Evolutionary conservation across 2,797 vertebrate species (phyloP).

Genomic region (Pelochelys cantorii): DNA sequence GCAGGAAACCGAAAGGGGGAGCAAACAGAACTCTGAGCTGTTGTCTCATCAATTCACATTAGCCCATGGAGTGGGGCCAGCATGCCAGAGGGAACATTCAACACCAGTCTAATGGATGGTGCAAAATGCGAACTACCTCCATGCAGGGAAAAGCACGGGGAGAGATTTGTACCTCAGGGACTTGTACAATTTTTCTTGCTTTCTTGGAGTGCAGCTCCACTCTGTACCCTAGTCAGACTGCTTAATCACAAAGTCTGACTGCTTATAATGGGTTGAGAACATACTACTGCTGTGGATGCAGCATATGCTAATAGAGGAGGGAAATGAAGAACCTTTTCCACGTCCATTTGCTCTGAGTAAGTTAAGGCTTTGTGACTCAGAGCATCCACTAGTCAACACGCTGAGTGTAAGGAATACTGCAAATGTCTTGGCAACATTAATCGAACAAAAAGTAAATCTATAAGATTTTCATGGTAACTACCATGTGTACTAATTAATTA

Average conservation of each 20-base stretch:
- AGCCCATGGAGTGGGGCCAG: background rate
- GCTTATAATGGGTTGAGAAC: background rate
- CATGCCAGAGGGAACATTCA: background rate
- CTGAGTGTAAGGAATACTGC: background rate
- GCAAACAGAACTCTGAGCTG: background rate
- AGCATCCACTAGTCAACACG: background rate
- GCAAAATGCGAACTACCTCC: background rate
- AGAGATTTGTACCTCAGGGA: slow-evolving; percentile 1
- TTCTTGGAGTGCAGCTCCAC: slow-evolving; percentile 24
- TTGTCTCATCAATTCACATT: background rate
- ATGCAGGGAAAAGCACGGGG: background rate
- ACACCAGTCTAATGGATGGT: background rate
- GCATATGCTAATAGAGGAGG: background rate
- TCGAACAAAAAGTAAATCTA: background rate
- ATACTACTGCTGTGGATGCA: background rate
- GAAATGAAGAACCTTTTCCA: background rate
- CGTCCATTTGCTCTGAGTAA: background rate
- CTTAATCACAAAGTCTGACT: background rate
- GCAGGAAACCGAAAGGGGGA: background rate
- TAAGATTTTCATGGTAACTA: background rate
- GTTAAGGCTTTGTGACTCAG: background rate
- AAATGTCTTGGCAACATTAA: background rate
- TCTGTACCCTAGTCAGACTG: background rate
- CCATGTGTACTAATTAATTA: background rate
- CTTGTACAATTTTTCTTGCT: slow-evolving; percentile 23